A percentile compares a stretch with the other conserved stretches of the same genome.
These are phyloP conservation scores for Carposina sasakii DNA, from an alignment of 1,140 invertebrate genomes.

Conservation along the genomic window DNA sequence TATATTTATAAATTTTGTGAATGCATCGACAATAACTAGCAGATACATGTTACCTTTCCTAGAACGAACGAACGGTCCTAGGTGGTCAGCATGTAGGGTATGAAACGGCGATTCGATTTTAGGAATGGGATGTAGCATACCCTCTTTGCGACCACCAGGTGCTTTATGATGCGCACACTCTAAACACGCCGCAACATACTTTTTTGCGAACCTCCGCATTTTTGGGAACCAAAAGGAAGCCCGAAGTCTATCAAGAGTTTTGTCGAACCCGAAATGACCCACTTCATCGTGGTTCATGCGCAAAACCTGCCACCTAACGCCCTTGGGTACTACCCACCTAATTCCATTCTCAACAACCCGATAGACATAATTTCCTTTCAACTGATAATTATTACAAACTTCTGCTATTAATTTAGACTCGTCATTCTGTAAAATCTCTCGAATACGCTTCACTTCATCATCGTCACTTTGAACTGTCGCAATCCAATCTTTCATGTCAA, in stretches of 20 bases:
- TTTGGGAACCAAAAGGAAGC: not conserved
- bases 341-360: not conserved
- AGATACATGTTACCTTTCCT: not conserved
- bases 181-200: conserved; percentile 13
- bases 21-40: not conserved
- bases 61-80: not conserved
- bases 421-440: conserved; percentile 3
- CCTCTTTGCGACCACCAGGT: conserved; percentile 8
- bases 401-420: conserved; percentile 6
- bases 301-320: conserved; percentile 10
- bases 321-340: conserved; percentile 8
- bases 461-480: conserved; percentile 10
- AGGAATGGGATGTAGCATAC: conserved; percentile 9
- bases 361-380: conserved; percentile 3
- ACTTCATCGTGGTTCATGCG: conserved; percentile 15
- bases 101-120: conserved; percentile 2
- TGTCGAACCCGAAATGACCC: conserved; percentile 14
- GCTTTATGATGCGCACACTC: conserved; percentile 14
- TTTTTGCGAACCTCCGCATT: too few relatives aligned
- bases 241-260: conserved; percentile 15
- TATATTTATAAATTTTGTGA: conserved; percentile 4
- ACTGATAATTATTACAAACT: too few relatives aligned
- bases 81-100: not conserved
- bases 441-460: conserved; percentile 11
- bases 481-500: conserved; percentile 8